Evolutionary conservation across 2,797 vertebrate species (phyloP), one percentile per base, ranked within the genome.

Genomic region (Phalanger gymnotis): DNA sequence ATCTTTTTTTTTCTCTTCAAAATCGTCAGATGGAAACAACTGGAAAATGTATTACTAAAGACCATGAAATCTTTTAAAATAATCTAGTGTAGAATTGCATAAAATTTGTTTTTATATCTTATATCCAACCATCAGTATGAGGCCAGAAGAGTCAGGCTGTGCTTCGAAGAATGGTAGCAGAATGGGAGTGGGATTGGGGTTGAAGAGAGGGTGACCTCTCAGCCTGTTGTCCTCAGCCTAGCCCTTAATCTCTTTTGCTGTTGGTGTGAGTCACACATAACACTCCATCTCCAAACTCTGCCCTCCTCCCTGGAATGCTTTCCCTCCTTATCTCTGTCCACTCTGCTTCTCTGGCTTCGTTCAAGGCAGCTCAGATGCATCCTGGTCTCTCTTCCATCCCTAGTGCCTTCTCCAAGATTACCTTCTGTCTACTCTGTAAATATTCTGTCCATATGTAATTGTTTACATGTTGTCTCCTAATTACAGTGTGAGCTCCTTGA

Each of bases 61-160:
- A 90, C 56, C 66, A 95, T 34, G 27, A 40, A 87, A 25, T 40
- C 19, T 73, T 73, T 19, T 40, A 53, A 94, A 90, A 89, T 93
- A 55, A 47, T 9, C 30, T 94, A 22, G 93, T 92, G 53, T 14
- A 16, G 61, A 90, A 54, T 87, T 91, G 7, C n/a, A 14, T 93
- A 94, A 54, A 94, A 2, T 30, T 91, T n/a, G 52, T 55, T 81
- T 28, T 73, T 87, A 58, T 53, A 54, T 47, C 13, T 52, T 95
- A 91, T 94, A 96, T 54, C 3, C 58, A 30, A 52, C 40, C 92
- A 55, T 96, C 40, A 93, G 90, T 90, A 90, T 95, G 92, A 92
- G 25, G 4, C 89, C 53, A 93, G 56, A 92, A 96, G 93, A 52
- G 53, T 54, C 96, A 53, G n/a, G 91, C 12, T 34, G 27, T 56